phyloP scores from a whole-genome alignment of 2,113 vertebrate genomes.

The Petrocephalus microphthalmus region DNA sequence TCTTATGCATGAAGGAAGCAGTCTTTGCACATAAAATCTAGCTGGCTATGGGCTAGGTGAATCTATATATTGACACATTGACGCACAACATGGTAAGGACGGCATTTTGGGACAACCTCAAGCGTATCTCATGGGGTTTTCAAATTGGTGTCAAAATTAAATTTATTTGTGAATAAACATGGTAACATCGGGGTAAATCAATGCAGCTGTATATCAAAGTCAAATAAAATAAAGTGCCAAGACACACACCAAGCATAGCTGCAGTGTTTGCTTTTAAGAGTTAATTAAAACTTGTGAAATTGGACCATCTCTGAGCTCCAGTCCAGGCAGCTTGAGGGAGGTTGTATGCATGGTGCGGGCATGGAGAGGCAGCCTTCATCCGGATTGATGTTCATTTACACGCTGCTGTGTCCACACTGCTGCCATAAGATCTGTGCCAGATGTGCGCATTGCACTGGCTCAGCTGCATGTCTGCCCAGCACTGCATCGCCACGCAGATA shows the following conservation, averaged over 20 bases:
- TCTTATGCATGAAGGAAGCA: background rate
- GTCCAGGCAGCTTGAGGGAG: background rate
- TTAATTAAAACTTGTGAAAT: slow-evolving; percentile 1
- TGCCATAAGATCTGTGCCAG: background rate
- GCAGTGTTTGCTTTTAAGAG: background rate
- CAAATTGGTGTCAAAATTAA: background rate
- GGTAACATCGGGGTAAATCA: background rate
- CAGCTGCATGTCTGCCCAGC: background rate
- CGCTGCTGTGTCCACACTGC: background rate
- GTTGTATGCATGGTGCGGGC: background rate
- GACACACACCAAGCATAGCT: background rate
- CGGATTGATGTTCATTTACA: background rate
- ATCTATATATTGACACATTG: background rate
- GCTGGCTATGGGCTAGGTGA: background rate
- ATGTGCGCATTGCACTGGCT: background rate
- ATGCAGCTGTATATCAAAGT: background rate
- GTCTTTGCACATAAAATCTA: background rate
- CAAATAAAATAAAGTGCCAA: background rate
- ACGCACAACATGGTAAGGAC: background rate
- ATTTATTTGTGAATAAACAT: background rate
- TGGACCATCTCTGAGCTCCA: background rate
- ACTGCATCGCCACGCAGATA: slow-evolving; percentile 58
- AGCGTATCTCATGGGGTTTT: background rate
- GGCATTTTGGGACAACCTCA: background rate
- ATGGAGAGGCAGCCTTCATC: background rate